Base-by-base conservation (phyloP, 2,113 vertebrate species). In the Heptranchias perlo region DNA sequence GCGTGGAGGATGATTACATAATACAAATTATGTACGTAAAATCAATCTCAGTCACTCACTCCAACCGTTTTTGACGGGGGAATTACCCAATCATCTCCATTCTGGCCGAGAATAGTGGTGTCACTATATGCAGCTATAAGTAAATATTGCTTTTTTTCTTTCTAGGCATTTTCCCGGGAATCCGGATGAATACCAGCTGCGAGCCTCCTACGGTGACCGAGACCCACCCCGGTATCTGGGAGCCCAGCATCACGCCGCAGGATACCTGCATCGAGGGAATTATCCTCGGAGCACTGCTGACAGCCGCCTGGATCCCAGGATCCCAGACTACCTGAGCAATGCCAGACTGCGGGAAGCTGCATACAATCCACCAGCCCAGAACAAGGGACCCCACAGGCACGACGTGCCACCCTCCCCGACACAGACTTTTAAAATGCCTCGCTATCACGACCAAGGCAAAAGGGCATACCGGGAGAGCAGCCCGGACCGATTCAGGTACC, bases 351-450 rank as follows among this genome's bases (percentile, higher is more conserved):
- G 96, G 0, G 97, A 99, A 92, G 97, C 98, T 0, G 98, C 98
- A 28, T 99, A 98, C 96, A 99, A 98, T 96, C 96, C 98, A 16
- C 97, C 97, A 10, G 96, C 95, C 54, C 98, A 98, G 96, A 98
- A 98, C 95, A 99, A 99, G 97, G 99, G 99, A 96, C 99, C 99
- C 14, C 96, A 99, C 96, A 98, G 99, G 21, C 99, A 99, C 97
- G 99, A 99, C 0, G 98, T 99, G 44, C 99, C 99, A 0, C 99
- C 99, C 1, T 99, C 99, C 2, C 99, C 99, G 13, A 98, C 98
- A 28, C 98, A 98, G 78, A 97, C 98, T 18, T 98, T 98, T 25
- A 97, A 98, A 84, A 97, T 97, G 11, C 97, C 98, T 5, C 97
- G 98, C 52, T 99, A 99, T 47, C 98, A 97, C 54, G 99, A 97